Conservation (phyloP, 2,888 invertebrate genomes). For the Drepana falcataria region DNA sequence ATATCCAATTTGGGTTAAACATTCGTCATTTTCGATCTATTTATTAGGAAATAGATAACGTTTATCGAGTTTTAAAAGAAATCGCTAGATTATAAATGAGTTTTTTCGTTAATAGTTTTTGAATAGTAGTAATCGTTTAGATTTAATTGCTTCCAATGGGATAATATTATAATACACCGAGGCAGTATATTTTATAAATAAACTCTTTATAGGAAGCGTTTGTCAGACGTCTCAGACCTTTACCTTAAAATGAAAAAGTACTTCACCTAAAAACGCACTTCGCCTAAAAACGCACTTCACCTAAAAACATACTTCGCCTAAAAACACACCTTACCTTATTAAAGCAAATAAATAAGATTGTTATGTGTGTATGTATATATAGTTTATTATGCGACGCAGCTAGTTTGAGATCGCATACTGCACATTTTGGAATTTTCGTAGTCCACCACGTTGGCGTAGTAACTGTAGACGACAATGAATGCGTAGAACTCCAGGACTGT, state of each 20-base stretch:
- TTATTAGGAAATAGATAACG: neutral
- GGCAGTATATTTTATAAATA: no score
- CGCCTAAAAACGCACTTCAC: no score
- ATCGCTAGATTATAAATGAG: neutral
- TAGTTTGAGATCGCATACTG: neutral
- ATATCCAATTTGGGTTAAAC: neutral
- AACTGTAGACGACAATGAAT: conserved; percentile 41
- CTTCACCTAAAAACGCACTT: no score
- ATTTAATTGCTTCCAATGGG: no score
- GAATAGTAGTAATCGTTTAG: no score
- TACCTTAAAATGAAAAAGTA: no score
- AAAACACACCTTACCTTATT: no score
- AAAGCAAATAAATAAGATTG: neutral
- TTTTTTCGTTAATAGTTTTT: neutral
- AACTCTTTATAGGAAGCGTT: no score
- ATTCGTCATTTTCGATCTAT: neutral
- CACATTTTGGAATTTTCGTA: conserved; percentile 1
- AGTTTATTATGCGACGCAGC: neutral
- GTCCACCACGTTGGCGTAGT: conserved; percentile 22
- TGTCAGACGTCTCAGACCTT: no score
- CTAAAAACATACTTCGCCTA: no score
- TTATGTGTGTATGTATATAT: neutral
- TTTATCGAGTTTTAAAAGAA: neutral
- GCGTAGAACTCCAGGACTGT: conserved; percentile 44
- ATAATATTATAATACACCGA: no score